phyloP scores from a whole-genome alignment of 2,797 vertebrate species.

The Propithecus perrieri region DNA sequence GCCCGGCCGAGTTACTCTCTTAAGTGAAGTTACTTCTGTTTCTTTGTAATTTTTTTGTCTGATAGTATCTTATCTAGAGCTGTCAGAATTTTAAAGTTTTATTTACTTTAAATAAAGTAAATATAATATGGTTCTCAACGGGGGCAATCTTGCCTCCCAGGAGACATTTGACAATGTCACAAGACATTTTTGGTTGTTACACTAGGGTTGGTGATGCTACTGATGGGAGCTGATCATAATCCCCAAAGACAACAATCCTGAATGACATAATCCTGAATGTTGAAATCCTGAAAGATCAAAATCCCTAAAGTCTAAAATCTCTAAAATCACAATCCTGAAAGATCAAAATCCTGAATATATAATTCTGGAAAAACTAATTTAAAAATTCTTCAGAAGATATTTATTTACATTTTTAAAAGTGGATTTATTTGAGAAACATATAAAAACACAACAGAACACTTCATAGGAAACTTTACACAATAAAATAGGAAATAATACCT shows the following conservation, averaged over 20 bases:
- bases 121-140: not conserved
- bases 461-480: not conserved
- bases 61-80: not conserved
- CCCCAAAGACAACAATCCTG: not conserved
- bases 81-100: not conserved
- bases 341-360: not conserved
- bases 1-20: not conserved
- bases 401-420: not conserved
- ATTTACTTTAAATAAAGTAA: not conserved
- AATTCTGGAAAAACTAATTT: not conserved
- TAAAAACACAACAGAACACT: not conserved
- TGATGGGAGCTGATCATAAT: not conserved
- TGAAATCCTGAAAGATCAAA: not conserved
- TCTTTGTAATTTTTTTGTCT: not conserved
- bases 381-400: not conserved
- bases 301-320: not conserved
- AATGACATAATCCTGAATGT: not conserved
- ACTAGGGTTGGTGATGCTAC: rapidly evolving
- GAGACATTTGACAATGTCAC: not conserved
- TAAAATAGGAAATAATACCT: not conserved
- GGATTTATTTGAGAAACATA: not conserved
- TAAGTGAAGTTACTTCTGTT: not conserved
- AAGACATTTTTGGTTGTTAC: not conserved
- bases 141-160: not conserved
- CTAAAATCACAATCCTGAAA: no score